These are phyloP conservation scores for Panthera tigris DNA, from an alignment of 2,113 vertebrate genomes.

Conservation along the genomic window DNA sequence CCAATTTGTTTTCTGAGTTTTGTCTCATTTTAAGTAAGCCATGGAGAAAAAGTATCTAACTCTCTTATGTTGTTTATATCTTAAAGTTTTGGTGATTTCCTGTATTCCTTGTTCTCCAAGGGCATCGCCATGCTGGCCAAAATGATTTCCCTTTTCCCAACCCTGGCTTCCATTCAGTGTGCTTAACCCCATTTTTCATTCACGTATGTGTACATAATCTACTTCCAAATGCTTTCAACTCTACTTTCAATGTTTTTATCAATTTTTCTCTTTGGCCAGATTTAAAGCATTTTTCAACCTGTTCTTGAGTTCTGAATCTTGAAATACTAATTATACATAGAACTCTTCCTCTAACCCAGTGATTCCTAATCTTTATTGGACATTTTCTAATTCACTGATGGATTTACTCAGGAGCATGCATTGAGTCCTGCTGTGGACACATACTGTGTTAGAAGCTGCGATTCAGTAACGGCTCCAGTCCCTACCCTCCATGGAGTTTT, in stretches of 20 bases:
- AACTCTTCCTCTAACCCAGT: background rate
- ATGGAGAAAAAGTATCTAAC: background rate
- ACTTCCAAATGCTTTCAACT: background rate
- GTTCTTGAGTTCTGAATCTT: background rate
- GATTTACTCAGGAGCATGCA: background rate
- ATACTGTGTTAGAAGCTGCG: background rate
- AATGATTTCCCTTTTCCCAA: background rate
- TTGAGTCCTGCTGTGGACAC: background rate
- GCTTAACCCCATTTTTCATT: background rate
- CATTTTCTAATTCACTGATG: background rate
- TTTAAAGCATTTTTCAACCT: background rate
- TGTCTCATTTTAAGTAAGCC: background rate
- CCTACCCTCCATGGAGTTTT: background rate
- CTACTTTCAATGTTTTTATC: background rate
- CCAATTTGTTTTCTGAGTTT: background rate
- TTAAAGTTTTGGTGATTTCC: background rate
- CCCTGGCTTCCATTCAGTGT: background rate
- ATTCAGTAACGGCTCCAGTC: background rate
- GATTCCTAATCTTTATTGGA: background rate
- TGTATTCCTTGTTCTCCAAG: background rate
- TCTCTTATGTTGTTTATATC: background rate
- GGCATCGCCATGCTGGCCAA: background rate
- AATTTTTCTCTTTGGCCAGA: background rate
- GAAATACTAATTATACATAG: background rate
- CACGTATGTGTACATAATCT: background rate